These are phyloP conservation scores for Chymomyza procnemis DNA, from an alignment of 2,888 invertebrate species.

Conservation along the genomic window DNA sequence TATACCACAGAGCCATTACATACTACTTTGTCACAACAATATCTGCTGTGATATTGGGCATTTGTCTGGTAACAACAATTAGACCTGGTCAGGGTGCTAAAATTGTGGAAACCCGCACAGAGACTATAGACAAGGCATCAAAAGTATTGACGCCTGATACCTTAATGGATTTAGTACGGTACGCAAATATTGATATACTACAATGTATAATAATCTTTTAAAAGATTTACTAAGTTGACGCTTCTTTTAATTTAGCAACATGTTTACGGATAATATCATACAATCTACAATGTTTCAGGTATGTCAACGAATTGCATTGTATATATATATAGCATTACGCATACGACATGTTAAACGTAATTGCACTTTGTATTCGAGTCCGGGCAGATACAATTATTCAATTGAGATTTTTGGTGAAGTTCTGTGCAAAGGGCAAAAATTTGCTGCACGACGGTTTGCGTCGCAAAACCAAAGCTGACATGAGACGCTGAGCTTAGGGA, in stretches of 20 bases:
- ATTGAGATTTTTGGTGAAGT: constrained; percentile 53
- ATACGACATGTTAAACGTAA: constrained; percentile 19
- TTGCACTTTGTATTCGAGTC: background rate
- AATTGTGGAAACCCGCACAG: constrained; percentile 79
- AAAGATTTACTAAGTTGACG: background rate
- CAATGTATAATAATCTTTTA: background rate
- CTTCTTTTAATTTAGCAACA: constrained; percentile 84
- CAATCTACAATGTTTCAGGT: constrained; percentile 90
- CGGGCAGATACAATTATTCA: constrained; percentile 58
- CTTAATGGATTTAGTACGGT: constrained; percentile 94
- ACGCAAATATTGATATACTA: constrained; percentile 62
- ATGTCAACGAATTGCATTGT: constrained; percentile 58
- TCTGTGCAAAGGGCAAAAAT: constrained; percentile 28
- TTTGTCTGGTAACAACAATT: constrained; percentile 92
- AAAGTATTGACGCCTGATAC: constrained; percentile 92
- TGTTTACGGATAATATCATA: constrained; percentile 94
- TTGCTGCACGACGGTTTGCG: constrained; percentile 31
- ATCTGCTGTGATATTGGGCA: constrained; percentile 93
- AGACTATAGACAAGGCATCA: constrained; percentile 78
- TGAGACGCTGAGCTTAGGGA: constrained; percentile 50
- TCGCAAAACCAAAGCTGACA: constrained; percentile 65
- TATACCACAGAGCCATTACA: constrained; percentile 84
- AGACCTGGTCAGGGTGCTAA: constrained; percentile 86
- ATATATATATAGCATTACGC: background rate
- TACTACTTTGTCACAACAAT: constrained; percentile 96